phyloP scores from a whole-genome alignment of 2,797 vertebrate genomes.

The Eulemur rubriventer region DNA sequence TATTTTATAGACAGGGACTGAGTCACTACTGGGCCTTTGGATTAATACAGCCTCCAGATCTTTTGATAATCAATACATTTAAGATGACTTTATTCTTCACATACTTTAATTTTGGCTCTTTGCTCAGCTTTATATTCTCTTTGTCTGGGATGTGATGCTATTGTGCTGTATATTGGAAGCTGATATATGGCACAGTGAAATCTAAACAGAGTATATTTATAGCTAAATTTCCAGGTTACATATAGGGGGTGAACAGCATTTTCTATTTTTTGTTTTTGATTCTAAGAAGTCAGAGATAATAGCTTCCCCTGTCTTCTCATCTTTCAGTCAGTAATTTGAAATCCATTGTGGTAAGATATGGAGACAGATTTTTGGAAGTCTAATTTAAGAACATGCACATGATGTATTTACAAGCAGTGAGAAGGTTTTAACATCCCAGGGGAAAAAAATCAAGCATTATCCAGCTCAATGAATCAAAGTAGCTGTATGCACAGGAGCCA shows the following conservation, averaged over 20 bases:
- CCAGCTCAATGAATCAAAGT: slow-evolving; percentile 44
- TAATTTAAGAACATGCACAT: slow-evolving; percentile 19
- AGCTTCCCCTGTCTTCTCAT: neutral
- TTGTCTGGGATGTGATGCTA: neutral
- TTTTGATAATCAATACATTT: neutral
- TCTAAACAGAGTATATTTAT: neutral
- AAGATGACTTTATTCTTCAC: neutral
- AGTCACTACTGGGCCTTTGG: neutral
- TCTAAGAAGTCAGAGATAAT: slow-evolving; percentile 25
- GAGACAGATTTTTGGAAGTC: slow-evolving; percentile 25
- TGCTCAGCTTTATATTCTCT: neutral
- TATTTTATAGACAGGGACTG: neutral
- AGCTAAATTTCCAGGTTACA: neutral
- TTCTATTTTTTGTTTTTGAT: neutral
- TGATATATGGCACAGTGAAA: neutral
- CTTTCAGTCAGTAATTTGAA: slow-evolving; percentile 27
- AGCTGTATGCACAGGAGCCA: neutral
- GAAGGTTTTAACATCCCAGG: neutral
- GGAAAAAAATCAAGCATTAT: slow-evolving; percentile 20
- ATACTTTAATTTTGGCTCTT: neutral
- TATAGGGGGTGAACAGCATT: neutral
- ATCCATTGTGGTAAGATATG: neutral
- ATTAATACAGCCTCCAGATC: neutral
- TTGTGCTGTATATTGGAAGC: neutral
- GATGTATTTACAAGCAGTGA: neutral